phyloP scores from a whole-genome alignment of 2,113 vertebrate species.

The Corythornis cristatus region DNA sequence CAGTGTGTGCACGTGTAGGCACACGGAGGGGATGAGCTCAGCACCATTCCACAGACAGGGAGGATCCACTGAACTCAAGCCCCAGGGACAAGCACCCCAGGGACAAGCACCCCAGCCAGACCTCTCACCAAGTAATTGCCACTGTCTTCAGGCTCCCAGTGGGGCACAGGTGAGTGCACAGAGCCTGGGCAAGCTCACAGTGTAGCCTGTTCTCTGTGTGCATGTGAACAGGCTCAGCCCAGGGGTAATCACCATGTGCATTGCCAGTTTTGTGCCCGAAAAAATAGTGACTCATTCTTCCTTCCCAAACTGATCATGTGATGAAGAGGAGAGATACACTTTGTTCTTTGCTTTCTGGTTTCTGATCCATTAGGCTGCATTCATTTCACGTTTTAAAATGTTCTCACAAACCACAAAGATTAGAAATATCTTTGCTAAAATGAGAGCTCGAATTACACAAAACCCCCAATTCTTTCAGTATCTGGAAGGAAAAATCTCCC shows the following conservation, averaged over 20 bases:
- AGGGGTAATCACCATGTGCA: neutral
- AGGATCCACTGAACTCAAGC: rapidly evolving
- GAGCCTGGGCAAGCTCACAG: neutral
- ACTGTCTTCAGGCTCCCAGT: neutral
- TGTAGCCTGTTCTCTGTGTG: neutral
- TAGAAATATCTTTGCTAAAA: neutral
- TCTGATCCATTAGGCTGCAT: neutral
- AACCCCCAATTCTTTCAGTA: neutral
- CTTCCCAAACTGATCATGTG: neutral
- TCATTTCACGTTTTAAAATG: neutral
- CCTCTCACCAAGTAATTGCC: neutral
- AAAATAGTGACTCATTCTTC: conserved; percentile 33
- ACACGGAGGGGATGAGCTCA: rapidly evolving
- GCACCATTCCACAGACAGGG: rapidly evolving
- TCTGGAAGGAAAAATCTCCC: neutral
- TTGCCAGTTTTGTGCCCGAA: neutral
- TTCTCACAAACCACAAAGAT: neutral
- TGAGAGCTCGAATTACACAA: neutral
- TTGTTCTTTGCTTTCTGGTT: conserved; percentile 1
- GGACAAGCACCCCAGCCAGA: neutral
- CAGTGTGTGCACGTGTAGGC: rapidly evolving
- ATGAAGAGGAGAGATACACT: neutral
- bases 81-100: neutral
- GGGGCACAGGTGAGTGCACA: neutral
- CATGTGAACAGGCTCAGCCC: neutral